These are phyloP conservation scores for Sacculina carcini DNA, from an alignment of 2,888 invertebrate species.

Conservation along the genomic window DNA sequence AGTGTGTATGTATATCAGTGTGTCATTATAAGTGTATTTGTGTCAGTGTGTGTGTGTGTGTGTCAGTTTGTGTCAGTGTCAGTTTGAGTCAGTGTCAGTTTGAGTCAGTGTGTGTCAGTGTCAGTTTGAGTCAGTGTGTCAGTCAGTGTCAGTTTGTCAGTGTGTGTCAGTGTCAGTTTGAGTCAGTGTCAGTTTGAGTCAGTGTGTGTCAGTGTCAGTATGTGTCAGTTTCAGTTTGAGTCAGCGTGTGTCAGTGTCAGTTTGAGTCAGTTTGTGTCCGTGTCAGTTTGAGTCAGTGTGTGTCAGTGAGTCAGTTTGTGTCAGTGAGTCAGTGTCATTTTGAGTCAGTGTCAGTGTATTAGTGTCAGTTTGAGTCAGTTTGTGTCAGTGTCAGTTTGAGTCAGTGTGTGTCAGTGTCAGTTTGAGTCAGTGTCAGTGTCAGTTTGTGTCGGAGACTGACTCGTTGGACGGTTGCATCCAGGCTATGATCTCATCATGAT, in stretches of 20 bases:
- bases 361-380: too few relatives aligned
- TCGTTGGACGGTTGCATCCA: slow-evolving; percentile 82
- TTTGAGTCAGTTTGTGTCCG: neutral
- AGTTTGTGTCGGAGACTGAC: slow-evolving; percentile 27
- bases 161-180: neutral
- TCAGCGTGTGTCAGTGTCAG: neutral
- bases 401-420: neutral
- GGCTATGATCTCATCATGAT: slow-evolving; percentile 45
- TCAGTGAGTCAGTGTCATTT: too few relatives aligned
- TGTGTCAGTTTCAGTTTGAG: too few relatives aligned
- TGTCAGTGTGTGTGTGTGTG: too few relatives aligned
- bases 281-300: neutral
- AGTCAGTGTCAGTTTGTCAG: neutral
- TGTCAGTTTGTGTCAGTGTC: too few relatives aligned
- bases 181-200: neutral
- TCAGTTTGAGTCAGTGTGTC: too few relatives aligned
- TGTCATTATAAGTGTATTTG: too few relatives aligned
- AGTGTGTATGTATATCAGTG: too few relatives aligned
- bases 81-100: too few relatives aligned
- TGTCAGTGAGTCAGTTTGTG: neutral
- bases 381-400: neutral
- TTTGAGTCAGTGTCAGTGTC: neutral
- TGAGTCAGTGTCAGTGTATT: too few relatives aligned
- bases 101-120: too few relatives aligned
- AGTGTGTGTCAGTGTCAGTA: too few relatives aligned